phyloP scores from a whole-genome alignment of 2,113 vertebrate genomes.

The Xiphophorus couchianus region DNA sequence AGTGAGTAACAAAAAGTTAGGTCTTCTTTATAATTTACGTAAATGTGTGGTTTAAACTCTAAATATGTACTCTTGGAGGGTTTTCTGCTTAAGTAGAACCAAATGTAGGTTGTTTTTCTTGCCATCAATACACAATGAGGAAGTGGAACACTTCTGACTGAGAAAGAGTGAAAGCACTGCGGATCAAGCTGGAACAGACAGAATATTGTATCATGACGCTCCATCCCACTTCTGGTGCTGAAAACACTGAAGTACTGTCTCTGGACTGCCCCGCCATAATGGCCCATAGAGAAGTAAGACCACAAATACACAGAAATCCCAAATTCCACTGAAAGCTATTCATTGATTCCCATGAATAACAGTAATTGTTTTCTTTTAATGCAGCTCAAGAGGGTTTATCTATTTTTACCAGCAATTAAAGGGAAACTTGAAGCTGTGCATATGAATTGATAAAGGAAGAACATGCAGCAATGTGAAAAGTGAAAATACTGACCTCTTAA shows the following conservation, averaged over 20 bases:
- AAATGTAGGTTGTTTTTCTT: constrained; percentile 51
- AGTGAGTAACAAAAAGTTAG: neutral
- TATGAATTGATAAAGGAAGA: constrained; percentile 27
- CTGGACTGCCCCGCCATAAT: constrained; percentile 55
- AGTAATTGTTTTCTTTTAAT: constrained; percentile 69
- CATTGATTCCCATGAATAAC: constrained; percentile 71
- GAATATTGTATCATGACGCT: constrained; percentile 76
- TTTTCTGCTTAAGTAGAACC: constrained; percentile 15
- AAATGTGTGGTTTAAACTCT: neutral
- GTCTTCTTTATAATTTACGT: neutral
- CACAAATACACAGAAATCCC: constrained; percentile 63
- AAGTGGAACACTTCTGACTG: constrained; percentile 67
- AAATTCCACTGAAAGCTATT: constrained; percentile 74
- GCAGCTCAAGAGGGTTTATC: constrained; percentile 53
- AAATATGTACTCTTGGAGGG: neutral
- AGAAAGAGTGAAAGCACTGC: constrained; percentile 68
- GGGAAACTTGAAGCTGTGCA: constrained; percentile 10
- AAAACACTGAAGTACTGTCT: constrained; percentile 78
- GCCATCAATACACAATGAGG: constrained; percentile 69
- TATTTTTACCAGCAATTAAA: constrained; percentile 67
- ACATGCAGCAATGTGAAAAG: neutral
- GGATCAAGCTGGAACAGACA: constrained; percentile 71
- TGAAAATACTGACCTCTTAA: neutral
- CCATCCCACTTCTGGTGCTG: constrained; percentile 74
- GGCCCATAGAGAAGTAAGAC: constrained; percentile 63